Percentiles rank a stretch among this genome's conserved stretches.
Evolutionary conservation across 1,140 invertebrate genomes (phyloP).

Genomic region (Formica selysi): DNA sequence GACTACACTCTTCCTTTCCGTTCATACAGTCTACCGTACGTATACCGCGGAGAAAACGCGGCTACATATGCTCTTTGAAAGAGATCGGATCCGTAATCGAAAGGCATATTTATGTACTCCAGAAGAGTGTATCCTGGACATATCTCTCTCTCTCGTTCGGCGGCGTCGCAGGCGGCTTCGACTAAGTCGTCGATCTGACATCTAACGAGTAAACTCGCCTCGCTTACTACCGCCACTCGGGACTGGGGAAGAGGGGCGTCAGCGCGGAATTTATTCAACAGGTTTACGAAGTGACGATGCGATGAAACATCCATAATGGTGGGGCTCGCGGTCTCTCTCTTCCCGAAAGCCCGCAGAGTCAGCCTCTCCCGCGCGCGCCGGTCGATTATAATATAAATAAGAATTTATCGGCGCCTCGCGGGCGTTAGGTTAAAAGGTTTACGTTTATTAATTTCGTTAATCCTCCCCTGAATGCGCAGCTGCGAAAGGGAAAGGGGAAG

Average conservation of each 20-base stretch:
- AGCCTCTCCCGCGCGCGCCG: constrained; percentile 21
- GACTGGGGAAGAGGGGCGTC: constrained; percentile 65
- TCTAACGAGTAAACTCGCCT: constrained; percentile 72
- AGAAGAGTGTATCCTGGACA: background rate
- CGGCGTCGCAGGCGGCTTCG: constrained; percentile 21
- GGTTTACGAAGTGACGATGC: constrained; percentile 85
- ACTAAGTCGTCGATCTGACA: constrained; percentile 54
- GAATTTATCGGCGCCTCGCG: constrained; percentile 81
- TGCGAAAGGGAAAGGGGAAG: constrained; percentile 10
- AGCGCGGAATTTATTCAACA: constrained; percentile 81
- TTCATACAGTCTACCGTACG: background rate
- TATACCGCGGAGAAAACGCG: background rate
- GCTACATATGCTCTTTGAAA: constrained; percentile 10
- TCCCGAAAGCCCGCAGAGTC: constrained; percentile 34
- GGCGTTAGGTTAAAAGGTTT: constrained; percentile 83
- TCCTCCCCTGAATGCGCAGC: constrained; percentile 74
- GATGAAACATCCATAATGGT: constrained; percentile 82
- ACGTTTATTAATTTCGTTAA: constrained; percentile 85
- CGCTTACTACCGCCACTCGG: constrained; percentile 55
- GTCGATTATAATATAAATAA: constrained; percentile 84
- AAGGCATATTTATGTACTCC: constrained; percentile 22
- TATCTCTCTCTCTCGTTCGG: background rate
- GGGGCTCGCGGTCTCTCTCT: constrained; percentile 70
- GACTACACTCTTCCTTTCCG: background rate
- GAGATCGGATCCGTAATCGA: constrained; percentile 4